Percentiles rank a stretch among this genome's conserved stretches.
These are phyloP conservation scores for Barnardius zonarius DNA, from an alignment of 2,113 vertebrate genomes.

Conservation along the genomic window DNA sequence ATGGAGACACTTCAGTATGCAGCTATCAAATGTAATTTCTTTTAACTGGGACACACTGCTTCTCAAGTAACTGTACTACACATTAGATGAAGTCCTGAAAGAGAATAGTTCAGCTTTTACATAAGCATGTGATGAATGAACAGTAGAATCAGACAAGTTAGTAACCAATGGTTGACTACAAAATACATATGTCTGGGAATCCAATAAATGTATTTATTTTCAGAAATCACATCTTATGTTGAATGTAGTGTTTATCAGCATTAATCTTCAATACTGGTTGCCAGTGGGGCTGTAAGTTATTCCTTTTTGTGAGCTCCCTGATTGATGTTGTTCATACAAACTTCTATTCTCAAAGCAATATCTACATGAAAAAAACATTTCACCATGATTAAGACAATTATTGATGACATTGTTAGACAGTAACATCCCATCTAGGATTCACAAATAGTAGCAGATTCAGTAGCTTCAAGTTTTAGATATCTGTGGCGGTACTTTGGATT, in stretches of 20 bases:
- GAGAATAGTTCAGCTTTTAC: conserved; percentile 12
- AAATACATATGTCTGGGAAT: conserved; percentile 36
- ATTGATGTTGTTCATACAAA: conserved; percentile 40
- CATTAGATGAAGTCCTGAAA: conserved; percentile 27
- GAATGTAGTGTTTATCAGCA: conserved; percentile 35
- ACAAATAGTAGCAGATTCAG: not conserved
- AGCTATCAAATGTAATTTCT: conserved; percentile 20
- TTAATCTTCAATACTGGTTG: conserved; percentile 48
- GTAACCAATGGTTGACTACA: conserved; percentile 54
- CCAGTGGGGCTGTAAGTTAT: conserved; percentile 33
- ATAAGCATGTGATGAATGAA: conserved; percentile 48
- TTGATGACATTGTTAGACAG: conserved; percentile 17
- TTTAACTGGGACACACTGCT: not conserved
- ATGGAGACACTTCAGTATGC: not conserved
- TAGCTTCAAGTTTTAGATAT: not conserved
- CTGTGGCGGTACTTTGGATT: not conserved
- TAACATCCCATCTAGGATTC: not conserved
- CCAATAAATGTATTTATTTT: conserved; percentile 50
- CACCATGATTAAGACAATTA: conserved; percentile 42
- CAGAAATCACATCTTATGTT: conserved; percentile 43
- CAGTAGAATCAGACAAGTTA: conserved; percentile 46
- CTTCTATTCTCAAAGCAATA: conserved; percentile 56
- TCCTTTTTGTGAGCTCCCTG: conserved; percentile 20
- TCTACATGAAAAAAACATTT: conserved; percentile 26
- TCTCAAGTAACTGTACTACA: not conserved